These are phyloP conservation scores for Nebria brevicollis DNA, from an alignment of 2,888 invertebrate species.

Conservation along the genomic window DNA sequence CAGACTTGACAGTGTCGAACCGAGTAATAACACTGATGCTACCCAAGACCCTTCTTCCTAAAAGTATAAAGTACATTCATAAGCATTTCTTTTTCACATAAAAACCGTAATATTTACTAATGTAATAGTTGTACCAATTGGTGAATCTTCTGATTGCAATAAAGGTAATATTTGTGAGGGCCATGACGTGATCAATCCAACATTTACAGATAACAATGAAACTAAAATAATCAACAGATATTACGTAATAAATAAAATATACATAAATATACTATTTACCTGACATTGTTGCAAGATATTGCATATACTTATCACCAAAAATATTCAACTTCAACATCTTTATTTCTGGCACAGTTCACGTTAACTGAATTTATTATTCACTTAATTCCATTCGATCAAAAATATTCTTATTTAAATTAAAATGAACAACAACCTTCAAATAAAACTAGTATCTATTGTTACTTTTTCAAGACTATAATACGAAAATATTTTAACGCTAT, in stretches of 20 bases:
- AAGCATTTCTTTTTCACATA: no score
- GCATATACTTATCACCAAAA: constrained; percentile 35
- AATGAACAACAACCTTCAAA: no score
- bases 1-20: constrained; percentile 68
- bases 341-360: no score
- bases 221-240: constrained; percentile 14
- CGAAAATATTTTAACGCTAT: no score
- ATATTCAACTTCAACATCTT: not conserved
- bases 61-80: constrained; percentile 35
- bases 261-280: constrained; percentile 28
- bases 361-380: no score
- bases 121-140: constrained; percentile 44
- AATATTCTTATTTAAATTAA: no score
- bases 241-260: not conserved
- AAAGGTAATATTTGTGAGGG: constrained; percentile 68
- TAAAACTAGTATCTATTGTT: no score
- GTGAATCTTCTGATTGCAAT: constrained; percentile 54
- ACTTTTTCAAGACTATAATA: no score
- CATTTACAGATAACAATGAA: constrained; percentile 49
- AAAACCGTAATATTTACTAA: constrained; percentile 22
- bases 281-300: constrained; percentile 40
- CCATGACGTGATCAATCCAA: constrained; percentile 65
- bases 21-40: constrained; percentile 68
- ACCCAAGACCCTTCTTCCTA: constrained; percentile 68
- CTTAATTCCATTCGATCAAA: no score